Conservation (phyloP, 2,888 invertebrate species). For the Thyatira batis region DNA sequence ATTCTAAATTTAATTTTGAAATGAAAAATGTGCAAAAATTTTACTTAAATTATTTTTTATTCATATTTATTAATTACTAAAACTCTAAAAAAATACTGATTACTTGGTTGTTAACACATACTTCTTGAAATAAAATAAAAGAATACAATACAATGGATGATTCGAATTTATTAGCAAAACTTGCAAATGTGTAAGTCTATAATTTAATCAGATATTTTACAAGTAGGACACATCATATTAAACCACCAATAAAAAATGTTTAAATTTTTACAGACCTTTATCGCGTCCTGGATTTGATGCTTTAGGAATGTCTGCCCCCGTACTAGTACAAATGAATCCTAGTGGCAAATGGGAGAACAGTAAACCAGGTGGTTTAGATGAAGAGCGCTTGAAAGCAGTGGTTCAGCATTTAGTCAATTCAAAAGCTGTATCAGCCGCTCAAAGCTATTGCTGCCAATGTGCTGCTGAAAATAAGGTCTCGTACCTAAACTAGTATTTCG, state of each 20-base stretch:
- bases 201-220: neutral
- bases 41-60: neutral
- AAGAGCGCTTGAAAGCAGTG: constrained; percentile 54
- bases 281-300: constrained; percentile 56
- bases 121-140: too few species aligned
- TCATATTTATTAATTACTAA: too few species aligned
- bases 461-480: constrained; percentile 52
- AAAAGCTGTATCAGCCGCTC: constrained; percentile 58
- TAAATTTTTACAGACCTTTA: constrained; percentile 40
- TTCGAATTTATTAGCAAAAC: constrained; percentile 35
- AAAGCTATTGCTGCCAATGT: constrained; percentile 67
- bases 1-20: neutral
- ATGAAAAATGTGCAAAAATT: neutral
- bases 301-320: constrained; percentile 48
- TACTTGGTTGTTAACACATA: too few species aligned
- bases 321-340: constrained; percentile 66
- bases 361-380: constrained; percentile 56
- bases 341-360: constrained; percentile 65
- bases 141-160: constrained; percentile 34
- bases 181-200: constrained; percentile 53
- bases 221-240: too few species aligned
- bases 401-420: constrained; percentile 59
- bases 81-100: too few species aligned
- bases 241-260: neutral
- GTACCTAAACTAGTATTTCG: neutral